Conservation (phyloP, 23 tunicate species). For the Ciona savignyi region DNA sequence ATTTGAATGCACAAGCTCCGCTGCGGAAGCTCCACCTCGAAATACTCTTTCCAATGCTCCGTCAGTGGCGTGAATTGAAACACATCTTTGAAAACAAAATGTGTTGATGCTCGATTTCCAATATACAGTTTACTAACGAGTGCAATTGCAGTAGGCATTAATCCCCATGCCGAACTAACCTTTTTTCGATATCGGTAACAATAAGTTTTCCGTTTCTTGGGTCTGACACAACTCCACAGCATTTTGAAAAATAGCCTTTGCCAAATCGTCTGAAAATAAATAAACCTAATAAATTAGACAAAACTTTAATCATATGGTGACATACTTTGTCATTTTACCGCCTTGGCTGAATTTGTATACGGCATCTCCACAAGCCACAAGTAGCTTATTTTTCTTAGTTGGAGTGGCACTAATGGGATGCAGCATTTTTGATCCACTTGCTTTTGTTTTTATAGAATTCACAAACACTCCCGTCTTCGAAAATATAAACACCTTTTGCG, state of each 20-base stretch:
- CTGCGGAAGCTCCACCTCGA: slow-evolving; percentile 14
- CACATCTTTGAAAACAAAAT: slow-evolving; percentile 15
- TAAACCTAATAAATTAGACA: background rate
- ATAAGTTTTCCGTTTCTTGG: slow-evolving; percentile 20
- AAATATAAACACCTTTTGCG: slow-evolving; percentile 39
- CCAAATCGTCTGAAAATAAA: slow-evolving; percentile 35
- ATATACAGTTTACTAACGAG: too few relatives aligned
- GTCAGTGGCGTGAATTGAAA: slow-evolving; percentile 28
- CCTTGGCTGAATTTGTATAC: slow-evolving; percentile 14
- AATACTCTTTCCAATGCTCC: slow-evolving; percentile 36
- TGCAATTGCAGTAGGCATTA: too few relatives aligned
- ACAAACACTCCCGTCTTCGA: background rate
- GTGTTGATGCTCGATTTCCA: too few relatives aligned
- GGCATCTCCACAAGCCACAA: slow-evolving; percentile 40
- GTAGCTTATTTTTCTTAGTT: slow-evolving; percentile 32
- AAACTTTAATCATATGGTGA: background rate
- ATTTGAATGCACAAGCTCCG: background rate
- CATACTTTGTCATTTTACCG: slow-evolving; percentile 35
- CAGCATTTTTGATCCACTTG: slow-evolving; percentile 9
- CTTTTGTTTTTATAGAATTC: slow-evolving; percentile 18
- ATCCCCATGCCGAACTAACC: too few relatives aligned
- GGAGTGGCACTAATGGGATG: slow-evolving; percentile 42
- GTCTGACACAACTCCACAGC: slow-evolving; percentile 39
- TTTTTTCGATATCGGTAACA: slow-evolving; percentile 36
- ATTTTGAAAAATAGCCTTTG: slow-evolving; percentile 19